phyloP scores from a whole-genome alignment of 2,888 invertebrate genomes.

The Melanargia galathea region DNA sequence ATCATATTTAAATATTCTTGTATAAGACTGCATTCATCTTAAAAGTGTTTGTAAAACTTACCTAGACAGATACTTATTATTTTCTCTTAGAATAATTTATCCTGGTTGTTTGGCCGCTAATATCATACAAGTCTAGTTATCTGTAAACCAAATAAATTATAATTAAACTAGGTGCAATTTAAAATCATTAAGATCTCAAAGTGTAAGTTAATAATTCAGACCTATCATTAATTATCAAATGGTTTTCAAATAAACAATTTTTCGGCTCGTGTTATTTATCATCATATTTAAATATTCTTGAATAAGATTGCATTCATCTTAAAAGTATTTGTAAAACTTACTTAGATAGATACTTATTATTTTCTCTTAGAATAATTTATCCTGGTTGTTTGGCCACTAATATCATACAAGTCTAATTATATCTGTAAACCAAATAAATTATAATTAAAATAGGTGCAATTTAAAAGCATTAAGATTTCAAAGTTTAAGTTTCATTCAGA shows the following conservation, averaged over 20 bases:
- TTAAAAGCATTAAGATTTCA: not conserved
- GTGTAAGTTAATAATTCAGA: conserved; percentile 21
- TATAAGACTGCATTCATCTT: not conserved
- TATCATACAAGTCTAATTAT: not conserved
- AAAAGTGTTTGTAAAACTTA: not conserved
- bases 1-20: not conserved
- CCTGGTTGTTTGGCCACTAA: not conserved
- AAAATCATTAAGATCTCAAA: not conserved
- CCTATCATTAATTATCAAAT: conserved; percentile 42
- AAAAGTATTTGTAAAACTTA: not conserved
- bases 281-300: not conserved
- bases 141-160: conserved; percentile 17
- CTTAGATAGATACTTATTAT: not conserved
- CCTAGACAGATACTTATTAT: not conserved
- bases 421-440: conserved; percentile 21
- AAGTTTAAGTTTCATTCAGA: conserved; percentile 53
- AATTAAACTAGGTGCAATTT: not conserved
- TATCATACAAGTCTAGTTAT: not conserved
- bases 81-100: not conserved
- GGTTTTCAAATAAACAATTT: conserved; percentile 65
- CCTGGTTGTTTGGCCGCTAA: not conserved
- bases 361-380: not conserved
- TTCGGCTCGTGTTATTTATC: conserved; percentile 64
- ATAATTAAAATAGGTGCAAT: not conserved
- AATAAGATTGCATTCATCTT: no score